Percentiles rank a stretch among this genome's conserved stretches.
Conservation (phyloP, 2,888 invertebrate genomes). For the Erpobdella octoculata region DNA sequence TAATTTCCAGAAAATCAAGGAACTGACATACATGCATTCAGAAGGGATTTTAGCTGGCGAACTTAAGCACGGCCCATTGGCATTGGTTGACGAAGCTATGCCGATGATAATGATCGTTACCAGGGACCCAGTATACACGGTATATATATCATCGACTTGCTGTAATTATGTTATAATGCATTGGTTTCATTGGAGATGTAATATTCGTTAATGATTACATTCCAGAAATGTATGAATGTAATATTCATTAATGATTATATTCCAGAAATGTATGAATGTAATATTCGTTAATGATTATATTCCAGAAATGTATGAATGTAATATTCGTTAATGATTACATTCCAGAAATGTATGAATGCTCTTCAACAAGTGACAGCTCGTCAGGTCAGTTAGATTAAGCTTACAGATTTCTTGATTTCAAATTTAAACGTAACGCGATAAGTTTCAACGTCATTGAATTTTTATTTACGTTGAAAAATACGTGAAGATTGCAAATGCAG, state of each 20-base stretch:
- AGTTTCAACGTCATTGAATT: no score
- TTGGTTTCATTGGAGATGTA: no score
- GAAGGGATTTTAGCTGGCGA: conserved; percentile 87
- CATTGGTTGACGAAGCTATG: conserved; percentile 92
- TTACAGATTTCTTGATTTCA: no score
- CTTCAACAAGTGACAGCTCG: conserved; percentile 73
- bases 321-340: conserved; percentile 31
- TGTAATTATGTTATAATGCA: neutral
- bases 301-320: no score
- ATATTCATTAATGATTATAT: neutral
- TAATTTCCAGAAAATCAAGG: conserved; percentile 78
- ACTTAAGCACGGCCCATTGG: conserved; percentile 94
- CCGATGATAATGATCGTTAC: conserved; percentile 97
- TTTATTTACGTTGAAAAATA: no score
- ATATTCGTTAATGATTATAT: no score
- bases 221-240: neutral
- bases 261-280: no score
- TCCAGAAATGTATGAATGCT: conserved; percentile 92
- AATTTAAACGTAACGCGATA: no score
- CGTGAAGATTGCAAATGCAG: no score
- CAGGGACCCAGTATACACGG: conserved; percentile 83
- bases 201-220: no score
- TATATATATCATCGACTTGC: conserved; percentile 44
- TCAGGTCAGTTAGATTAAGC: conserved; percentile 45
- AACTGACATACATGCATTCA: conserved; percentile 98